A percentile compares a stretch with the other conserved stretches of the same genome.
Evolutionary conservation across 2,888 invertebrate genomes (phyloP).

Genomic region (Eremobia ochroleuca): DNA sequence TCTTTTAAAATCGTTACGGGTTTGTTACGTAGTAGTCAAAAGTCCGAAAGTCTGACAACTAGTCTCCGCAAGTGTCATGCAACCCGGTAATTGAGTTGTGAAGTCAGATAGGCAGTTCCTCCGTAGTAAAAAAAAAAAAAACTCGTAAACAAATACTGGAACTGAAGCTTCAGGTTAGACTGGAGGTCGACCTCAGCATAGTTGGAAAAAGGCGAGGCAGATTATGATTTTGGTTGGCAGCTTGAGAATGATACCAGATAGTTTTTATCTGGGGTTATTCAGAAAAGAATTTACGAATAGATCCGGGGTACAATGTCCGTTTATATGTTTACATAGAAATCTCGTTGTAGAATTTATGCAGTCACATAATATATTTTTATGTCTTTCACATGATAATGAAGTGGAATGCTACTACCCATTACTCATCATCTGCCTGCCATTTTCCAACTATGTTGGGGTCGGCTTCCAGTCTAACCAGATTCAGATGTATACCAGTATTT

Average conservation of each 20-base stretch:
- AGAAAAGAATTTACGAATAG: neutral
- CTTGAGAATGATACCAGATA: neutral
- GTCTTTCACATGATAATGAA: constrained; percentile 52
- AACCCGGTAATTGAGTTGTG: neutral
- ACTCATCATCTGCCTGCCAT: no score
- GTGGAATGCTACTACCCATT: no score
- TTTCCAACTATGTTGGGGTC: no score
- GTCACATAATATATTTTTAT: constrained; percentile 45
- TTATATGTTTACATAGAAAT: constrained; percentile 19
- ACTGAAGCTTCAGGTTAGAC: no score
- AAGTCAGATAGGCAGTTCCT: neutral
- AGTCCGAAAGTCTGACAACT: neutral
- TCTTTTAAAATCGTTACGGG: no score
- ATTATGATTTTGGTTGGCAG: neutral
- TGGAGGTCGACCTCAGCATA: neutral
- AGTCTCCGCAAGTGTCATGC: neutral
- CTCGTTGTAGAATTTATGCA: constrained; percentile 36
- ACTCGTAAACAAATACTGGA: no score
- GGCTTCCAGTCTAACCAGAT: no score
- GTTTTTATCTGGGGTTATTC: neutral
- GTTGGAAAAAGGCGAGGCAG: neutral
- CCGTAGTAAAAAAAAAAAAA: no score
- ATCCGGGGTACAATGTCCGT: neutral
- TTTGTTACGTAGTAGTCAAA: no score
- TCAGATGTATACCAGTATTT: no score